Base-by-base conservation (phyloP, 2,888 invertebrate species). In the Scotopteryx bipunctaria region DNA sequence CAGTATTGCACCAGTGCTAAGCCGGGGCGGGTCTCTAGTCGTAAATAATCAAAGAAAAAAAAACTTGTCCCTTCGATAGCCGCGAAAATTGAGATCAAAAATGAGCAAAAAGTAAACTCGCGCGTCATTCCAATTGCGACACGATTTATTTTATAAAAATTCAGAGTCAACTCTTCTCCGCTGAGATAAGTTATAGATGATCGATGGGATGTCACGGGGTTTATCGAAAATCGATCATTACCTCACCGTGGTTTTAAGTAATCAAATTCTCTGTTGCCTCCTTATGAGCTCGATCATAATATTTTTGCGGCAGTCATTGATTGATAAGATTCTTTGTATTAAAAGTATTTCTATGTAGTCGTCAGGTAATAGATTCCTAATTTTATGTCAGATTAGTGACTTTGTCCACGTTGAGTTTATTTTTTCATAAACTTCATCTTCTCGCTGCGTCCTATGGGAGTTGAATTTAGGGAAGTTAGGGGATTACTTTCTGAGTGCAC, bases 161-260 rank as follows among this genome's bases (percentile, higher is more conserved):
- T 61, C 47, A 44, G 40, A 62, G 64, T 62, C 67, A 67, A 69
- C 70, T 67, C 64, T 68, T 49, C 55, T 59, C 52, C 65, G 64
- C 66, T 59, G 56, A 61, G 64, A 66, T 66, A 72, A 72, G 64
- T 71, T 67, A 62, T 63, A 61, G 60, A 73, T 76, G 78, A 78
- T 78, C 62, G 76, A 78, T 74, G 71, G 54, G 60, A 64, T 64
- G 61, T 61, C 63, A 37, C 52, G 50, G 64, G 68, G 59, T 69
- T 68, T 69, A 70, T 71, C 67, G 63, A 66, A 69, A 66, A 66
- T 62, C 55, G 56, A 60, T 56, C 50, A 63, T 59, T 59, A 55
- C 51, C 50, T 37, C 19, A 51, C 46, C 53, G 42, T 41, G 57
- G 40, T 67, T 64, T 64, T 60, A 44, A 61, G 44, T 55, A 58